These are phyloP conservation scores for Clistopyga incitator DNA, from an alignment of 2,888 invertebrate species.

Conservation along the genomic window DNA sequence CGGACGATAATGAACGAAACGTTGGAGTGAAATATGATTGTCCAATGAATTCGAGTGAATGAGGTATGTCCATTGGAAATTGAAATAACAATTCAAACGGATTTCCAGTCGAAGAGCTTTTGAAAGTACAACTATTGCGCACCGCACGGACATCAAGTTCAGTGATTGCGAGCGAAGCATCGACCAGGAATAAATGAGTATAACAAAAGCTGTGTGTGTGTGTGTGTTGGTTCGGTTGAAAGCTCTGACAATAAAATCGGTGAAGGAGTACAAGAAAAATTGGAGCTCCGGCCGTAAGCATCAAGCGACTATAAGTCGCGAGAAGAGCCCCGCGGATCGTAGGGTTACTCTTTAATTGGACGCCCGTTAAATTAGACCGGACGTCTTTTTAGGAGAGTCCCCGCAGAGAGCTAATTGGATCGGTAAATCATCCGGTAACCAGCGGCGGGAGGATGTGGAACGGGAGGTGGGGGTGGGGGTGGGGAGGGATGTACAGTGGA, in stretches of 20 bases:
- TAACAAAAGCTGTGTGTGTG: not conserved
- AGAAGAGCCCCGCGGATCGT: conserved; percentile 68
- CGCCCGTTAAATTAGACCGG: conserved; percentile 84
- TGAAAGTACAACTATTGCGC: no score
- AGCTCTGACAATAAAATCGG: not conserved
- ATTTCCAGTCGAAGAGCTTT: no score
- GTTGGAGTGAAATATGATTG: no score
- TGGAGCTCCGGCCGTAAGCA: not conserved
- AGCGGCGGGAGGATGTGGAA: no score
- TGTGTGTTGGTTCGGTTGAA: not conserved
- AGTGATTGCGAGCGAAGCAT: no score
- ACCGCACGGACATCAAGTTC: no score
- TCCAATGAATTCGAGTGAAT: no score
- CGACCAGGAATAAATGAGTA: not conserved
- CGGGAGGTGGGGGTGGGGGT: no score
- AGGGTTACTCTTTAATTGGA: conserved; percentile 83
- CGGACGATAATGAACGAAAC: not conserved
- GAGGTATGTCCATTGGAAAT: no score
- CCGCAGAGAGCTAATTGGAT: conserved; percentile 83
- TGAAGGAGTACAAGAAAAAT: not conserved
- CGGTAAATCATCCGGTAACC: conserved; percentile 84
- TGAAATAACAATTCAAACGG: no score
- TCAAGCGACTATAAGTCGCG: conserved; percentile 30
- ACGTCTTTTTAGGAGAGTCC: conserved; percentile 82
- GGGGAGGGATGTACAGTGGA: conserved; percentile 43